Evolutionary conservation across 2,888 invertebrate species (phyloP), one percentile per base, ranked within the genome.

Genomic region (Miltochrista miniata): DNA sequence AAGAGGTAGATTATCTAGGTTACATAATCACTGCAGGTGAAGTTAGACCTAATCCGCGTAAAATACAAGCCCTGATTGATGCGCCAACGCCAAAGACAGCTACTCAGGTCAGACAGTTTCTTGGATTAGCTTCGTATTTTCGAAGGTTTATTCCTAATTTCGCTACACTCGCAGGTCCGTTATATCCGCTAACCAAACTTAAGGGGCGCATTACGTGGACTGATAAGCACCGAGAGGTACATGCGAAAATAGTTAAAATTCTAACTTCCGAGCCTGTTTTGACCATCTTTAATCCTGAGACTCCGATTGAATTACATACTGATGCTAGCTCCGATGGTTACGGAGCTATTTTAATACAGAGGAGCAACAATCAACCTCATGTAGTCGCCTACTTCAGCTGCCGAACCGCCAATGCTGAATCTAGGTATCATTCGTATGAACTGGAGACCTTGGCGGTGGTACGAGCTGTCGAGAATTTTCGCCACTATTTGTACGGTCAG

Each of bases 181-280:
- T 46, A 8, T 46, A 46, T 7, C 18, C 38, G 7, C n/a, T 73
- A 0, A 72, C 72, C 0, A 64, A 62, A 36, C 29, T 49, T 0
- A 70, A 69, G 34, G 68, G 65, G 0, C 38, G 38, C 0, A 61
- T 67, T 0, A 51, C 36, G 4, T 74, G 68, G 70, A 52, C 37
- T 2, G n/a, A 48, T 0, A 15, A 44, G 4, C 48, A 41, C 2
- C 30, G 36, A 0, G 18, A 11, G 2, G 36, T 38, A 7, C n/a
- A 13, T 0, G 13, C 33, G 1, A 33, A 15, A 1, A 33, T 48
- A 5, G 10, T 48, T 31, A n/a, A 24, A 1, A 35, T 40, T 8
- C 29, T 53, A 2, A 44, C 43, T 0, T 38, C 43, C 0, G 39
- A 34, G n/a, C 51, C 51, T 1, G 43, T 47, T 3, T 24, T 52